Conservation (phyloP, 2,113 vertebrate species). For the Nesoenas mayeri region DNA sequence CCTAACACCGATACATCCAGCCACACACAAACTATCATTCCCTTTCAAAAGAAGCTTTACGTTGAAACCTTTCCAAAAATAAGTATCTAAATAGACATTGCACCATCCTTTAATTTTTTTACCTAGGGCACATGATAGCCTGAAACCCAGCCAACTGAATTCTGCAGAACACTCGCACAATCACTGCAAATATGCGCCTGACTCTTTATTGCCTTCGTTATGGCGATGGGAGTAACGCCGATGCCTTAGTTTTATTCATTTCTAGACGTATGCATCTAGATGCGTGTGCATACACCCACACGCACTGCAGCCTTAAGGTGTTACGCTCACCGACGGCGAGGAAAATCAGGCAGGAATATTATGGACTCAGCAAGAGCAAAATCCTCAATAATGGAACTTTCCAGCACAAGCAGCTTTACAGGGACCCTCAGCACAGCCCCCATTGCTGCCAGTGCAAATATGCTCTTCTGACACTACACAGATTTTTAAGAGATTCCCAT, state of each 20-base stretch:
- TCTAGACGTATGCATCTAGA: rapidly evolving
- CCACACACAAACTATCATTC: background rate
- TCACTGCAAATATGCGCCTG: background rate
- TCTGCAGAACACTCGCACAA: background rate
- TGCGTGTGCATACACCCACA: background rate
- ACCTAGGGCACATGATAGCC: constrained; percentile 21
- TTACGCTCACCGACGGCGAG: background rate
- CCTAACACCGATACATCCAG: background rate
- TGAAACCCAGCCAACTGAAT: constrained; percentile 32
- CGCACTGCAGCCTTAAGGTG: background rate
- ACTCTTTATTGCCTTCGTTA: background rate
- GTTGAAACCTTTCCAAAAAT: background rate
- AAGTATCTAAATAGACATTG: constrained; percentile 17
- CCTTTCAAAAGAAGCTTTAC: background rate
- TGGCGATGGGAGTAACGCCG: background rate
- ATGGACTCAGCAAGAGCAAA: constrained; percentile 5
- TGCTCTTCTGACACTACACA: constrained; percentile 4
- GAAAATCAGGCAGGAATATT: background rate
- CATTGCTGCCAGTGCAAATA: background rate
- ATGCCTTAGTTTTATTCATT: background rate
- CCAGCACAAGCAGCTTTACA: constrained; percentile 37
- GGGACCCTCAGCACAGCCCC: background rate
- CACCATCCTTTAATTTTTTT: background rate
- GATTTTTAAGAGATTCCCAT: constrained; percentile 18
- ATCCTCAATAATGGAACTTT: constrained; percentile 55